A percentile compares a stretch with the other conserved stretches of the same genome.
Conservation (phyloP, 2,888 invertebrate species). For the Ectemnius lituratus region DNA sequence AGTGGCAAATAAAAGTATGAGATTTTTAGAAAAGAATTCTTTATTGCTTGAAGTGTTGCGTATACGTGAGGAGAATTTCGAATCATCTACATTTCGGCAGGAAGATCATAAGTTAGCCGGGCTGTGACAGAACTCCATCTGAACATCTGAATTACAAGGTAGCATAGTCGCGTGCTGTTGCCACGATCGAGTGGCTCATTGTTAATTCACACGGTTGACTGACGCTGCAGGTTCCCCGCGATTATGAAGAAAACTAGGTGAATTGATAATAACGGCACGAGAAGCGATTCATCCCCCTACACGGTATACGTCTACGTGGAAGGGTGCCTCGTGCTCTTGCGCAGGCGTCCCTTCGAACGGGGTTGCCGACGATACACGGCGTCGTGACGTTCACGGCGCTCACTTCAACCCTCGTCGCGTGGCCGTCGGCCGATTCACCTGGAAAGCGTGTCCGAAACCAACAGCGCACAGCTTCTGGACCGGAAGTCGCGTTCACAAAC, state of each 20-base stretch:
- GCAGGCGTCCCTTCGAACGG: constrained; percentile 56
- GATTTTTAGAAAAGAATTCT: too few relatives aligned
- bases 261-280: constrained; percentile 59
- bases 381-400: constrained; percentile 66
- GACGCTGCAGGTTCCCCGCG: constrained; percentile 42
- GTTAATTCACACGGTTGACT: constrained; percentile 51
- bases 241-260: constrained; percentile 60
- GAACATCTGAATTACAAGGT: not conserved
- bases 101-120: too few relatives aligned
- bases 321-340: constrained; percentile 44
- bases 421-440: constrained; percentile 63
- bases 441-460: constrained; percentile 31
- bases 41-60: too few relatives aligned
- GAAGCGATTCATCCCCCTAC: constrained; percentile 59
- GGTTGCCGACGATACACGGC: constrained; percentile 59
- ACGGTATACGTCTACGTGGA: constrained; percentile 33
- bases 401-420: constrained; percentile 74
- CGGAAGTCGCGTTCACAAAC: constrained; percentile 27
- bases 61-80: too few relatives aligned
- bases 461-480: constrained; percentile 19
- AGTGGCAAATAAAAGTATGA: too few relatives aligned
- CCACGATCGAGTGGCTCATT: constrained; percentile 44
- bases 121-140: too few relatives aligned
- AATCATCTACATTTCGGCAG: too few relatives aligned
- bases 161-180: constrained; percentile 25